A percentile compares a stretch with the other conserved stretches of the same genome.
phyloP scores from a whole-genome alignment of 2,797 vertebrate species.

The Betta splendens region DNA sequence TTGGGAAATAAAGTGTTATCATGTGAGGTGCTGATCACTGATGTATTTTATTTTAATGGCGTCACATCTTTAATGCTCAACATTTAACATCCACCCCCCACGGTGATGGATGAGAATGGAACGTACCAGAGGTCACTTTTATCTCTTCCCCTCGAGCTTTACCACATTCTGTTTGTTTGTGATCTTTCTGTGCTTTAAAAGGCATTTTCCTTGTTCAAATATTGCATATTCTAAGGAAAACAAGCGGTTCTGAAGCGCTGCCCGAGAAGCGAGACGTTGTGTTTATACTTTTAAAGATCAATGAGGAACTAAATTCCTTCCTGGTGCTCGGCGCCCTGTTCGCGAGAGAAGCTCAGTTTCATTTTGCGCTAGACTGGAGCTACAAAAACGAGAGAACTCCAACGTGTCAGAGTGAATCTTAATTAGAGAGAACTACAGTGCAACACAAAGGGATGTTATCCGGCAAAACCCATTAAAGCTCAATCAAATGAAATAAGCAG shows the following conservation, averaged over 20 bases:
- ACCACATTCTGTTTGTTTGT: conserved; percentile 13
- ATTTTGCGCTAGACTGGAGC: conserved; percentile 38
- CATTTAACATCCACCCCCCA: too few relatives aligned
- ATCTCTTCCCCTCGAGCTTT: conserved; percentile 34
- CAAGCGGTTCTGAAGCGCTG: conserved; percentile 18
- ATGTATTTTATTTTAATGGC: conserved; percentile 38
- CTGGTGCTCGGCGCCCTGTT: conserved; percentile 46
- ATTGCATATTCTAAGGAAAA: conserved; percentile 29
- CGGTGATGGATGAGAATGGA: neutral
- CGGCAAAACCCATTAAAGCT: conserved; percentile 67
- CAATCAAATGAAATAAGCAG: conserved; percentile 66
- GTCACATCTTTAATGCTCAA: too few relatives aligned
- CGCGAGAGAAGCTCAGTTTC: conserved; percentile 36
- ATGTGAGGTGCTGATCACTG: conserved; percentile 21
- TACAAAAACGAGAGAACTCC: conserved; percentile 42
- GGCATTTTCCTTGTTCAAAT: conserved; percentile 39
- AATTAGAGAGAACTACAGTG: conserved; percentile 52
- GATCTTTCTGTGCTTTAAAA: conserved; percentile 19
- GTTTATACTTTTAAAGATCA: conserved; percentile 56
- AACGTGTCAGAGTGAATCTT: conserved; percentile 46
- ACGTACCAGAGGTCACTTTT: conserved; percentile 24
- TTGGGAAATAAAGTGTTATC: conserved; percentile 24
- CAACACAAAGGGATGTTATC: conserved; percentile 56
- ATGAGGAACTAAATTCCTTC: conserved; percentile 43
- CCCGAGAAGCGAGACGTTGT: conserved; percentile 17